Conservation (phyloP, 2,113 vertebrate species). For the Alosa alosa region DNA sequence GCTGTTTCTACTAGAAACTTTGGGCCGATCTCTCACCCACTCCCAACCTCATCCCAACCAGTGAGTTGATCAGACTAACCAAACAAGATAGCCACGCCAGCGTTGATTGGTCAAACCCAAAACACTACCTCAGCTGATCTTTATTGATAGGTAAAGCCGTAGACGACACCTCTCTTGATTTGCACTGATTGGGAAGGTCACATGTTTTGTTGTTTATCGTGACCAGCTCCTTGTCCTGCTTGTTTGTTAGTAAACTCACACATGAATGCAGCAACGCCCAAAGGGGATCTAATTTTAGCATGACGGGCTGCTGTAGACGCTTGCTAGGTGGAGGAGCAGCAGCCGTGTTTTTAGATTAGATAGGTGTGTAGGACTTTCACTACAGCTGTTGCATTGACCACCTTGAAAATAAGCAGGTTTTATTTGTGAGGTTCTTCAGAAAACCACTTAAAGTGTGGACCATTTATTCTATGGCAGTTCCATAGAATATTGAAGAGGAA, state of each 20-base stretch:
- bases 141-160: not conserved
- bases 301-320: not conserved
- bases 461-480: not conserved
- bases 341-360: not conserved
- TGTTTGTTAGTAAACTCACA: not conserved
- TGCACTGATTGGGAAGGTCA: not conserved
- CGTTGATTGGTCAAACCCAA: constrained; percentile 10
- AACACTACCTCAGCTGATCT: not conserved
- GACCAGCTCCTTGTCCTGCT: not conserved
- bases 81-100: not conserved
- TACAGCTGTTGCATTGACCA: not conserved
- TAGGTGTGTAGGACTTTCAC: not conserved
- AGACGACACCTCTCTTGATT: not conserved
- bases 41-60: not conserved
- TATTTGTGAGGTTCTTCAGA: too few species aligned
- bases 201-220: not conserved
- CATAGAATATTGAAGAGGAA: not conserved
- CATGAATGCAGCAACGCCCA: not conserved
- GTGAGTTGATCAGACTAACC: not conserved
- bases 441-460: too few species aligned
- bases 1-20: not conserved
- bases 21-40: not conserved
- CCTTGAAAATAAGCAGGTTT: too few species aligned
- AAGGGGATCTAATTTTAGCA: not conserved
- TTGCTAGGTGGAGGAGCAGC: not conserved